A percentile compares a stretch with the other conserved stretches of the same genome.
Conservation (phyloP, 1,140 invertebrate species). For the Zaprionus taronus region DNA sequence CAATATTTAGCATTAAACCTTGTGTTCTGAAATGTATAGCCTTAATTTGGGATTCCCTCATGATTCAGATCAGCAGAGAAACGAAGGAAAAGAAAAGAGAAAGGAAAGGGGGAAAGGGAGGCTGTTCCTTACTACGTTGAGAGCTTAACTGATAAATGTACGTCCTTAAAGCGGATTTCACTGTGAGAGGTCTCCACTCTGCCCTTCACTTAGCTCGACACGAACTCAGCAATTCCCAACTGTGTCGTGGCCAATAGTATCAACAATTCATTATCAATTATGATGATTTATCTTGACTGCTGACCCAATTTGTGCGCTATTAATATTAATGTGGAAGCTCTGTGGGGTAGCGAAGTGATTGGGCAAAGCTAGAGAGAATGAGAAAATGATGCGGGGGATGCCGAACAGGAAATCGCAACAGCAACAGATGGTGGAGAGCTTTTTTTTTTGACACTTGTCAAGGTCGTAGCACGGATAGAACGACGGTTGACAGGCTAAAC, state of each 20-base stretch:
- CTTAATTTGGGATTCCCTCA: not conserved
- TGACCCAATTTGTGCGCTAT: constrained; percentile 79
- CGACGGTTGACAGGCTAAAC: not conserved
- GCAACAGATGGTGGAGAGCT: not conserved
- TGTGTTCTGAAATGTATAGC: not conserved
- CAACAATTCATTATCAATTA: constrained; percentile 82
- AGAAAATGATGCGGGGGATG: not conserved
- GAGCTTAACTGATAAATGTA: constrained; percentile 28
- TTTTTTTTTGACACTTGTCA: constrained; percentile 51
- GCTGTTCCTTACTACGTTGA: not conserved
- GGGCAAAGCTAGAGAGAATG: not conserved
- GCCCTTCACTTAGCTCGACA: not conserved
- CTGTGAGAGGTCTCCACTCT: not conserved
- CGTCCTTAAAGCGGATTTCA: constrained; percentile 22
- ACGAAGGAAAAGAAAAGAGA: not conserved
- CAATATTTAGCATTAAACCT: not conserved
- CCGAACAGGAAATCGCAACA: constrained; percentile 27
- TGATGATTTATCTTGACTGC: constrained; percentile 79
- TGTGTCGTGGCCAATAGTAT: constrained; percentile 50
- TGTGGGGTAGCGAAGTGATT: not conserved
- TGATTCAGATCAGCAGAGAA: not conserved
- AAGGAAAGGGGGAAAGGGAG: not conserved
- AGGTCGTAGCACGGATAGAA: constrained; percentile 7
- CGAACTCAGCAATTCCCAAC: constrained; percentile 27
- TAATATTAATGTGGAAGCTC: constrained; percentile 71